These are phyloP conservation scores for Trisateles emortualis DNA, from an alignment of 2,888 invertebrate species.

Conservation along the genomic window DNA sequence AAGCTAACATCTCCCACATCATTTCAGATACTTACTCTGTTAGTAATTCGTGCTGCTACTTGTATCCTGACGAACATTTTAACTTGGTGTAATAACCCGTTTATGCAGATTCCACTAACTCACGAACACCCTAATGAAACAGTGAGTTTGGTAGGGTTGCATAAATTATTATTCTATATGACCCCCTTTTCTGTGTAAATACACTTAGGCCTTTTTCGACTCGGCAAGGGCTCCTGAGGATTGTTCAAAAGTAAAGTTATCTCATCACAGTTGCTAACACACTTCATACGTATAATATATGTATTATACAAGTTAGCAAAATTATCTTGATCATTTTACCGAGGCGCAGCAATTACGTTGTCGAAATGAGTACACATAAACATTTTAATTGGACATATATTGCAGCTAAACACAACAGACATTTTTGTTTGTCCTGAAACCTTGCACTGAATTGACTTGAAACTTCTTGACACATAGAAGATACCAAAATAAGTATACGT, in stretches of 20 bases:
- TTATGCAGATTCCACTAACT: conserved; percentile 79
- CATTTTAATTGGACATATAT: not conserved
- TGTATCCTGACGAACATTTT: conserved; percentile 60
- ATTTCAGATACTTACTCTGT: too few relatives aligned
- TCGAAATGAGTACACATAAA: not conserved
- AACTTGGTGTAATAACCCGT: conserved; percentile 67
- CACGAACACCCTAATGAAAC: conserved; percentile 72
- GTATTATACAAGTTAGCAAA: conserved; percentile 3
- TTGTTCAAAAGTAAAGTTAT: conserved; percentile 61
- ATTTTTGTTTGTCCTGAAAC: not conserved
- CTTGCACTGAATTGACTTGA: not conserved
- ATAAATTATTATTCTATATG: conserved; percentile 73
- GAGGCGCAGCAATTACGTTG: not conserved
- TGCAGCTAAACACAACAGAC: not conserved
- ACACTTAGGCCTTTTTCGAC: conserved; percentile 58
- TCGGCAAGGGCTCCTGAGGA: conserved; percentile 47
- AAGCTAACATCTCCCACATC: too few relatives aligned
- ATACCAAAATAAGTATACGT: not conserved
- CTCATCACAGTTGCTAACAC: conserved; percentile 57
- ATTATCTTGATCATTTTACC: conserved; percentile 26
- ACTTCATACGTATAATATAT: conserved; percentile 43
- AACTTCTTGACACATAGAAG: not conserved
- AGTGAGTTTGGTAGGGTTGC: conserved; percentile 65
- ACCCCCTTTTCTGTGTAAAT: conserved; percentile 53
- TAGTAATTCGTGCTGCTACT: too few relatives aligned